These are phyloP conservation scores for Leptinotarsa defecta DNA, from an alignment of 1,140 invertebrate species.

Conservation along the genomic window DNA sequence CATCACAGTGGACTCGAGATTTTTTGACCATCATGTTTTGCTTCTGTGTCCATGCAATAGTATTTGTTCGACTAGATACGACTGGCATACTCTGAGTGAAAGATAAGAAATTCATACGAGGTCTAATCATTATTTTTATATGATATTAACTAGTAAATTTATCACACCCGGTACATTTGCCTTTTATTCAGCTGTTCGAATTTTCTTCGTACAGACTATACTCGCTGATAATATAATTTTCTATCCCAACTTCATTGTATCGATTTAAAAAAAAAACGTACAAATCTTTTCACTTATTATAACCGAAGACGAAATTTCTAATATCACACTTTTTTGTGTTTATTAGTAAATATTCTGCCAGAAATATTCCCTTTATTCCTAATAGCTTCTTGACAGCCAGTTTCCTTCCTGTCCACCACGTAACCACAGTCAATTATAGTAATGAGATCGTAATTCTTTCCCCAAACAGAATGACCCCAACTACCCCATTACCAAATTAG, in stretches of 20 bases:
- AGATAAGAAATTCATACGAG: too few species aligned
- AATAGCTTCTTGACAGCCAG: constrained; percentile 18
- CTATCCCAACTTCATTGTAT: not conserved
- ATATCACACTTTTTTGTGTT: not conserved
- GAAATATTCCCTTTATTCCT: not conserved
- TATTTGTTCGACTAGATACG: too few species aligned
- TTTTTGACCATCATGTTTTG: too few species aligned
- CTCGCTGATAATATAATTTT: not conserved
- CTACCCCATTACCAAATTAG: constrained; percentile 46
- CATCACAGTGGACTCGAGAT: too few species aligned
- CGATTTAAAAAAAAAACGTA: not conserved
- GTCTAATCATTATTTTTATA: too few species aligned
- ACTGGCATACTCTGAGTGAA: too few species aligned
- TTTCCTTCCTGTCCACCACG: constrained; percentile 23
- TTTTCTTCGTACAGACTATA: too few species aligned
- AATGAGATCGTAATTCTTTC: constrained; percentile 45
- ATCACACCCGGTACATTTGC: too few species aligned
- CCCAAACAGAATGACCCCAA: constrained; percentile 36
- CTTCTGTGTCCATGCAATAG: too few species aligned
- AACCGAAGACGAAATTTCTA: not conserved
- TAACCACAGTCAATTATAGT: constrained; percentile 41
- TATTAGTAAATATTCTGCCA: not conserved
- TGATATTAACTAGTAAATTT: too few species aligned
- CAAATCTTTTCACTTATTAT: not conserved
- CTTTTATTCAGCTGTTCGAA: too few species aligned